Base-by-base conservation (phyloP, 2,888 invertebrate genomes). In the Strigamia maritima region DNA sequence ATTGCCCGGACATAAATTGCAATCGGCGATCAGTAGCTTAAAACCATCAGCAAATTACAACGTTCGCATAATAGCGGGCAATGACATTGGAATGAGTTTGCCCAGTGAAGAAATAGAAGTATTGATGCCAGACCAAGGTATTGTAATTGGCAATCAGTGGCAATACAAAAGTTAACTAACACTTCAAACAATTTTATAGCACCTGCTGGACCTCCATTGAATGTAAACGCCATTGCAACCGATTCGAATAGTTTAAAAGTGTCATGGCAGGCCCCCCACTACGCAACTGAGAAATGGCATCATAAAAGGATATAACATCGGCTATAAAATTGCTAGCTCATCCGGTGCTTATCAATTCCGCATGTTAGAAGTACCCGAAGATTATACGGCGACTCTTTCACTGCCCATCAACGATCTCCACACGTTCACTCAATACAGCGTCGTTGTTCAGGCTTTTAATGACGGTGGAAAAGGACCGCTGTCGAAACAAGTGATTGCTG, bases 371-470 rank as follows among this genome's bases (percentile, higher is more conserved):
- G 76, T 76, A 2, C 28, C 76, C 14, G 70, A 70, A 70, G 70
- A 70, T 70, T 70, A 70, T 14, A 70, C 70, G 14, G 70, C 24
- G 14, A 35, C 24, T 2, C 38, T 76, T n/a, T 35, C 38, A 2
- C 38, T 35, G 19, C 31, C 28, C 10, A 19, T 76, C 24, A 35
- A 12, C 8, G 76, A 76, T 76, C 38, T 76, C 6, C 38, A 35
- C 19, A 28, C 2, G 82, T 85, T 85, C 81, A 86, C 86, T 4
- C 83, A 84, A 77, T 86, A 86, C 81, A 82, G 83, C 1, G 82
- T 86, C 0, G 84, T 85, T 78, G 84, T 86, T 10, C 85, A 85
- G 80, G 85, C 86, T 10, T 85, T 83, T 80, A 86, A 86, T 80
- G 81, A 81, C 10, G 83, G 83, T 65, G 86, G 86, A 4, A 82